Evolutionary conservation across 2,888 invertebrate genomes (phyloP).

Genomic region (Bugula neritina): DNA sequence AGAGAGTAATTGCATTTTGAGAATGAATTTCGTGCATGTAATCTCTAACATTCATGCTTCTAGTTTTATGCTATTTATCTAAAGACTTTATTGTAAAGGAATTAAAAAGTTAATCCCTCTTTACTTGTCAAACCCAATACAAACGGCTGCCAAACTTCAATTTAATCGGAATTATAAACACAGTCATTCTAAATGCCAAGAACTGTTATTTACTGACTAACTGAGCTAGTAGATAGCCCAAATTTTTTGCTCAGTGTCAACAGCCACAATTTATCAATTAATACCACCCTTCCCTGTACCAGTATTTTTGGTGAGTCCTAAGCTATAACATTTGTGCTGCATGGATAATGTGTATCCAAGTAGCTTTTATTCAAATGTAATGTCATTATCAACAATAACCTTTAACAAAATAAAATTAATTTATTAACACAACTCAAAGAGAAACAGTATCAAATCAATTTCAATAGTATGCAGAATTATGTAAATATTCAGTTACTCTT

Average conservation of each 20-base stretch:
- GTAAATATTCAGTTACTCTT: not conserved
- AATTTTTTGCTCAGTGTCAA: too few species aligned
- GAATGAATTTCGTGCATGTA: constrained; percentile 23
- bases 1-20: constrained; percentile 22
- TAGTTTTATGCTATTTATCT: not conserved
- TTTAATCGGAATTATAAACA: too few species aligned
- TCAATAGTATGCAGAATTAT: not conserved
- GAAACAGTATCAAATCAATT: not conserved
- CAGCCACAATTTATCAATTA: too few species aligned
- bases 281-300: too few species aligned
- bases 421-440: not conserved
- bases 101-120: not conserved
- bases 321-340: too few species aligned
- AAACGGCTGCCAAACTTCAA: too few species aligned
- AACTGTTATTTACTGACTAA: too few species aligned
- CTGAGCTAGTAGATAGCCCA: too few species aligned
- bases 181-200: too few species aligned
- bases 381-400: not conserved
- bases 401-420: not conserved
- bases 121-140: too few species aligned
- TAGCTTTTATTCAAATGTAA: not conserved
- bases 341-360: not conserved
- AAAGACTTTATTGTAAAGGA: not conserved
- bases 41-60: constrained; percentile 20
- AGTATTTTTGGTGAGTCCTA: too few species aligned